Conservation (phyloP, 2,797 vertebrate species). For the Gambusia yucatana region DNA sequence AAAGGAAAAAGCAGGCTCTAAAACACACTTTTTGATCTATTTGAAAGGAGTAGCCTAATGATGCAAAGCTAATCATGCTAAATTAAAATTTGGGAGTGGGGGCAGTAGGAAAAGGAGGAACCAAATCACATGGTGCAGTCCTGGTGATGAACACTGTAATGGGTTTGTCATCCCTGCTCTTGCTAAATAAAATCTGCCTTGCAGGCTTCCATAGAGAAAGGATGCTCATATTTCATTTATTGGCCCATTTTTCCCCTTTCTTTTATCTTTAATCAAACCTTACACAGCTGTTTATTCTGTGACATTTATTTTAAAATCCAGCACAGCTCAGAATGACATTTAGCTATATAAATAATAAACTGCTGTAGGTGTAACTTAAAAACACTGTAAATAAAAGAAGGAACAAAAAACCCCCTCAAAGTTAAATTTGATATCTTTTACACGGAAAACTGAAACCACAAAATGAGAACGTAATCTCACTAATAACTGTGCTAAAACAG, state of each 20-base stretch:
- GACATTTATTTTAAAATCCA: conserved; percentile 73
- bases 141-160: conserved; percentile 93
- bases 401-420: conserved; percentile 87
- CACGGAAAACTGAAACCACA: conserved; percentile 84
- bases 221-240: conserved; percentile 87
- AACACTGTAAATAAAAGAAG: conserved; percentile 20
- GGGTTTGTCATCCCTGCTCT: conserved; percentile 88
- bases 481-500: conserved; percentile 99
- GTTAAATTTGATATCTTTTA: conserved; percentile 93
- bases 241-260: conserved; percentile 67
- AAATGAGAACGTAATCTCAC: conserved; percentile 87
- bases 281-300: conserved; percentile 91
- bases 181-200: conserved; percentile 95
- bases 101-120: conserved; percentile 67
- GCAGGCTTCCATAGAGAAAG: conserved; percentile 89
- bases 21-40: conserved; percentile 86
- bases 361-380: background rate
- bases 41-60: conserved; percentile 95
- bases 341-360: background rate
- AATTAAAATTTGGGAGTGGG: conserved; percentile 94
- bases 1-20: conserved; percentile 78
- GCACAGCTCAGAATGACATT: background rate
- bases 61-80: conserved; percentile 99
- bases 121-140: conserved; percentile 90
- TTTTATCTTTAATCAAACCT: conserved; percentile 86